A percentile compares a stretch with the other conserved stretches of the same genome.
These are phyloP conservation scores for Gadopsis bispinosus DNA, from an alignment of 2,797 vertebrate genomes.

Conservation along the genomic window DNA sequence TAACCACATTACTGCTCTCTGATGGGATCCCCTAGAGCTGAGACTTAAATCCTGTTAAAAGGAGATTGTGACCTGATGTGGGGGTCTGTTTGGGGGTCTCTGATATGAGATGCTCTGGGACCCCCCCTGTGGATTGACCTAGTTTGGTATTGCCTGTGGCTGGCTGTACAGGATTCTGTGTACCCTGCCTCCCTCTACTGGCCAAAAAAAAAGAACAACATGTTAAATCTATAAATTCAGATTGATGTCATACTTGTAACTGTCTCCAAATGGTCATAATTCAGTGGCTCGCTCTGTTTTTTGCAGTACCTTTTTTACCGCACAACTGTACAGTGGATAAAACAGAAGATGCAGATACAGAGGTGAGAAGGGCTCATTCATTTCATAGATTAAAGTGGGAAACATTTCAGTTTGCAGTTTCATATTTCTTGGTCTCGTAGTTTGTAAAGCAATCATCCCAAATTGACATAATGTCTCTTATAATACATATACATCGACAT, in stretches of 20 bases:
- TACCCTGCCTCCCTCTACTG: slow-evolving; percentile 66
- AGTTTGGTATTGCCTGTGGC: slow-evolving; percentile 31
- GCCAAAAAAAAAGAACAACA: not conserved
- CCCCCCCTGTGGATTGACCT: slow-evolving; percentile 49
- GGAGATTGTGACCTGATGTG: slow-evolving; percentile 9
- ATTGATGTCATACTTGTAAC: not conserved
- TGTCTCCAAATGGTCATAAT: not conserved
- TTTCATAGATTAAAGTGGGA: not conserved
- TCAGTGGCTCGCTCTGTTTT: slow-evolving; percentile 24
- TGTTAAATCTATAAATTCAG: not conserved
- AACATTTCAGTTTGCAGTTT: not conserved
- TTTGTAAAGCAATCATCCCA: not conserved
- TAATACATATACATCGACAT: too few relatives aligned
- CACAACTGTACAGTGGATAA: slow-evolving; percentile 91
- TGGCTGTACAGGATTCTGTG: slow-evolving; percentile 9
- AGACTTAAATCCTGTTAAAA: slow-evolving; percentile 31
- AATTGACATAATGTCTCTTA: not conserved
- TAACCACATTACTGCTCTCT: slow-evolving; percentile 17
- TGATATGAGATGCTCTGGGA: slow-evolving; percentile 16
- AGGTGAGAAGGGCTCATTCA: slow-evolving; percentile 83
- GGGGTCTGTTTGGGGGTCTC: slow-evolving; percentile 19
- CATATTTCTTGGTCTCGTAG: not conserved
- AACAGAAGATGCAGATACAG: slow-evolving; percentile 89
- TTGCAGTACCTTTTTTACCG: slow-evolving; percentile 90
- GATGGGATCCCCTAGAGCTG: slow-evolving; percentile 9